Evolutionary conservation across 2,113 vertebrate genomes (phyloP).

Genomic region (Nicator chloris): DNA sequence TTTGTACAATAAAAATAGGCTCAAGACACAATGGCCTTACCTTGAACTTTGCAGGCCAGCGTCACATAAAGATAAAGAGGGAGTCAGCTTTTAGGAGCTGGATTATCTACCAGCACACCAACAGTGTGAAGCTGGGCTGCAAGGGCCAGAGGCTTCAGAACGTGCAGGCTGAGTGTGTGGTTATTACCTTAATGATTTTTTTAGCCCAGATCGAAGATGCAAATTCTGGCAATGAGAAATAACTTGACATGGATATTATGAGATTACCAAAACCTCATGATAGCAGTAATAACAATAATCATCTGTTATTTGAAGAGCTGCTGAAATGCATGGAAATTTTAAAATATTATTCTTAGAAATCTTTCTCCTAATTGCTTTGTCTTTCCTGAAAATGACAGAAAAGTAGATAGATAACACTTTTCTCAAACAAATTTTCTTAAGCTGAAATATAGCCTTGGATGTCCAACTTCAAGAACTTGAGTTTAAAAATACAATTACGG

Average conservation of each 20-base stretch:
- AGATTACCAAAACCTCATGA: slow-evolving; percentile 5
- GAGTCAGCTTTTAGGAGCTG: slow-evolving; percentile 9
- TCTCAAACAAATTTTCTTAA: not conserved
- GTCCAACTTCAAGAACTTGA: not conserved
- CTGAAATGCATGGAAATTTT: slow-evolving; percentile 34
- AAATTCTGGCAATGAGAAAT: not conserved
- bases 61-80: slow-evolving; percentile 49
- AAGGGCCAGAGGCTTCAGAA: not conserved
- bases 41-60: slow-evolving; percentile 57
- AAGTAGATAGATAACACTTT: not conserved
- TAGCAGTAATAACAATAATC: not conserved
- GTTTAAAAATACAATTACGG: not conserved
- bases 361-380: not conserved
- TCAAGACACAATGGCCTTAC: slow-evolving; percentile 54
- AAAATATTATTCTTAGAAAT: slow-evolving; percentile 26
- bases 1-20: slow-evolving; percentile 62
- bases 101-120: not conserved
- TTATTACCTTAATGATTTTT: not conserved
- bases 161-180: accelerated
- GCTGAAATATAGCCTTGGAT: not conserved
- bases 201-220: not conserved
- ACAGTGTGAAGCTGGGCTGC: not conserved
- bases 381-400: not conserved
- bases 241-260: not conserved
- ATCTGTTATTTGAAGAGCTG: slow-evolving; percentile 12